Evolutionary conservation across 2,797 vertebrate genomes (phyloP).

Genomic region (Hybognathus amarus): DNA sequence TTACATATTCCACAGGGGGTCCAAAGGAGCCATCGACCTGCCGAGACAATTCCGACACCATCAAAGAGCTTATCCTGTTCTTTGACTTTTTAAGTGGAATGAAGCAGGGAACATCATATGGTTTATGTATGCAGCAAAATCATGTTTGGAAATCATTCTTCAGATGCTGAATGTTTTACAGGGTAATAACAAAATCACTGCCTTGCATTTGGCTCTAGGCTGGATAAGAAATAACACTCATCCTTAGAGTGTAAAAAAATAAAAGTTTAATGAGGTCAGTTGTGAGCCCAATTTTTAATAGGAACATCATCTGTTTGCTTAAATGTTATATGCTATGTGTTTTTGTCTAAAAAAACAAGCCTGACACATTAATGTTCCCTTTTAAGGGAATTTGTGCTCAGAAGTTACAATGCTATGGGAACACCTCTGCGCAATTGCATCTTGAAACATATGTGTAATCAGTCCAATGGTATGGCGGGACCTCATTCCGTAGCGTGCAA

Average conservation of each 20-base stretch:
- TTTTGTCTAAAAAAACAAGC: background rate
- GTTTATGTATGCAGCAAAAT: slow-evolving; percentile 53
- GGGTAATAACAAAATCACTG: slow-evolving; percentile 10
- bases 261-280: background rate
- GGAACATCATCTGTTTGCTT: background rate
- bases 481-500: background rate
- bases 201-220: background rate
- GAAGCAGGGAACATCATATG: slow-evolving; percentile 31
- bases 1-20: slow-evolving; percentile 60
- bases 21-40: slow-evolving; percentile 57
- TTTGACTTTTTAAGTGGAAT: slow-evolving; percentile 60
- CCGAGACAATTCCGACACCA: slow-evolving; percentile 56
- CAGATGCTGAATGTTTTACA: slow-evolving; percentile 45
- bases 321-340: background rate
- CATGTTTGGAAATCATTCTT: slow-evolving; percentile 53
- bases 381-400: background rate
- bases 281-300: background rate
- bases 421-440: background rate
- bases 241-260: background rate
- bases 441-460: background rate
- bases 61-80: slow-evolving; percentile 55
- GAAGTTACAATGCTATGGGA: background rate
- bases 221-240: slow-evolving; percentile 11
- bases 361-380: background rate
- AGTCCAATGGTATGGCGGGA: background rate